phyloP scores from a whole-genome alignment of 2,888 invertebrate genomes.

The Stenichneumon culpator region DNA sequence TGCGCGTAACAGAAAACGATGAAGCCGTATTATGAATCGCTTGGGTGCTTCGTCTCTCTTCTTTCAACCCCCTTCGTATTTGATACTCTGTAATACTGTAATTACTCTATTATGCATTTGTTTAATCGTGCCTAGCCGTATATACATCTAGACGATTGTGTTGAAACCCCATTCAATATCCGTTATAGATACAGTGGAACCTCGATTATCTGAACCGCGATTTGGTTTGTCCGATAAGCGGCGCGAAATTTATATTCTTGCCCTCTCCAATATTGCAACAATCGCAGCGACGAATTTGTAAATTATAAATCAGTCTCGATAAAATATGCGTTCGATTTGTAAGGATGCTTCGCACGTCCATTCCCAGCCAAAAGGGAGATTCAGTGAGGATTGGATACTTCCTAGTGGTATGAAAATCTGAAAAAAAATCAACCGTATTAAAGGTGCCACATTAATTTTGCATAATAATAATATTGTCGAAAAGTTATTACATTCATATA shows the following conservation, averaged over 20 bases:
- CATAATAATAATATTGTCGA: too few relatives aligned
- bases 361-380: too few relatives aligned
- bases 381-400: too few relatives aligned
- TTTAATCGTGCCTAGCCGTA: slow-evolving; percentile 33
- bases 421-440: too few relatives aligned
- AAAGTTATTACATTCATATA: too few relatives aligned
- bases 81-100: slow-evolving; percentile 22
- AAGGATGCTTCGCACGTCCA: neutral
- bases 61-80: slow-evolving; percentile 50
- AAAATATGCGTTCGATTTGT: neutral
- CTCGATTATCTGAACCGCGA: neutral
- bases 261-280: neutral
- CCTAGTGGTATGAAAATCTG: too few relatives aligned
- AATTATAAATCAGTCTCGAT: neutral
- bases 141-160: slow-evolving; percentile 38
- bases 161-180: slow-evolving; percentile 26
- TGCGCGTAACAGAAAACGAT: slow-evolving; percentile 19
- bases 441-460: too few relatives aligned
- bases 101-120: slow-evolving; percentile 22
- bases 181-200: slow-evolving; percentile 29
- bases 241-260: neutral
- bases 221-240: neutral
- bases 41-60: slow-evolving; percentile 62
- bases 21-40: slow-evolving; percentile 39
- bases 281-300: neutral